Evolutionary conservation across 2,113 vertebrate genomes (phyloP), one percentile per base, ranked within the genome.

Genomic region (Myotis lucifugus): DNA sequence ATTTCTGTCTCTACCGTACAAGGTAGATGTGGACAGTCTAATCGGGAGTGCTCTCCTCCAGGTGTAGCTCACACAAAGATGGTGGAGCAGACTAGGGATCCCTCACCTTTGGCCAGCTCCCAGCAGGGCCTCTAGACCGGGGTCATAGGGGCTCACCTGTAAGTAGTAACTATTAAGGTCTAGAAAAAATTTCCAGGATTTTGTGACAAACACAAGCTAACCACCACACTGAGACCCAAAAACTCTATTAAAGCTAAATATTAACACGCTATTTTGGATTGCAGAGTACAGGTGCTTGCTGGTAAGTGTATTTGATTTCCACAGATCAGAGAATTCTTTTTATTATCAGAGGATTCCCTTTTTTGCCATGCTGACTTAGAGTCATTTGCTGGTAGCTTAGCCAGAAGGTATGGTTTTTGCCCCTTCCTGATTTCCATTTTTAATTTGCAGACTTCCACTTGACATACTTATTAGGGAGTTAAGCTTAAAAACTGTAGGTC

Each of bases 381-480:
- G 48, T 72, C 56, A 84, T 84, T 91, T 66, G 29, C n/a, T 90
- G 72, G 40, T 48, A 85, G 89, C 66, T 76, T 81, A 93, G 46
- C 88, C 76, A 94, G 15, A 29, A 92, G 66, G 61, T 86, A 72
- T 74, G 87, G 92, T 85, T 89, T 94, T 92, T 92, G 67, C 12
- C 46, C 40, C 32, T 90, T 96, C 50, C 25, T 56, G 37, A 59
- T 88, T 93, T 89, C 56, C 61, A 93, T 54, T 93, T 96, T 91
- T 90, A 88, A 67, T 93, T 96, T 79, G 17, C 42, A 89, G 73
- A 78, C 17, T 87, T 92, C 66, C 64, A 64, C 17, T 91, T 96
- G 92, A 72, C 84, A 77, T 87, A 82, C 64, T 85, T 89, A 78
- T 13, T 64, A 52, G 70, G n/a, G 64, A 82, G 50, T 42, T 52